Percentiles rank a stretch among this genome's conserved stretches.
phyloP scores from a whole-genome alignment of 2,113 vertebrate species.

The Phaethornis superciliosus region DNA sequence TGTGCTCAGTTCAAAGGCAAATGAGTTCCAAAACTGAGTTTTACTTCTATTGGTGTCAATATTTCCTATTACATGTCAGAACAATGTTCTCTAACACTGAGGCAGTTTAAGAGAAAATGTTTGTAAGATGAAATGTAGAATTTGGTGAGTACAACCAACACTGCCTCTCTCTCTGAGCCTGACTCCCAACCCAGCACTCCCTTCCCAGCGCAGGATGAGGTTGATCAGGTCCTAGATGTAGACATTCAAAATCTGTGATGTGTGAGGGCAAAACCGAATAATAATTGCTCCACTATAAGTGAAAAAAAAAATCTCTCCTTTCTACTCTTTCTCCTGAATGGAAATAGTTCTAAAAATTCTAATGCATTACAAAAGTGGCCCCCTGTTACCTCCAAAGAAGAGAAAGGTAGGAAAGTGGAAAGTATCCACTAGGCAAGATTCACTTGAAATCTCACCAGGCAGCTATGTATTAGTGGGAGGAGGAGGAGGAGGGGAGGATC shows the following conservation, averaged over 20 bases:
- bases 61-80: background rate
- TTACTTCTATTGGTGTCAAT: background rate
- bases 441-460: background rate
- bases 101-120: background rate
- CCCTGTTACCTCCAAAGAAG: background rate
- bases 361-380: rapidly evolving
- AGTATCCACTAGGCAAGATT: background rate
- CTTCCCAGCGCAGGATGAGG: background rate
- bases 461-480: background rate
- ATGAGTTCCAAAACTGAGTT: background rate
- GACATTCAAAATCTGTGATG: background rate
- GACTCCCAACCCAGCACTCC: background rate
- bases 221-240: background rate
- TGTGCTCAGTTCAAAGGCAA: background rate
- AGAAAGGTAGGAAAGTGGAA: background rate
- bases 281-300: background rate
- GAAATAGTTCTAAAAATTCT: background rate
- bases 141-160: rapidly evolving
- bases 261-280: background rate
- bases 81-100: background rate
- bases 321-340: too few species aligned
- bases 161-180: background rate
- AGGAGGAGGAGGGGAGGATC: background rate
- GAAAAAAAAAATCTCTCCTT: background rate
- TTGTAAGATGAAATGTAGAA: background rate